Conservation (phyloP, 2,888 invertebrate species). For the Tricholauxania praeusta region DNA sequence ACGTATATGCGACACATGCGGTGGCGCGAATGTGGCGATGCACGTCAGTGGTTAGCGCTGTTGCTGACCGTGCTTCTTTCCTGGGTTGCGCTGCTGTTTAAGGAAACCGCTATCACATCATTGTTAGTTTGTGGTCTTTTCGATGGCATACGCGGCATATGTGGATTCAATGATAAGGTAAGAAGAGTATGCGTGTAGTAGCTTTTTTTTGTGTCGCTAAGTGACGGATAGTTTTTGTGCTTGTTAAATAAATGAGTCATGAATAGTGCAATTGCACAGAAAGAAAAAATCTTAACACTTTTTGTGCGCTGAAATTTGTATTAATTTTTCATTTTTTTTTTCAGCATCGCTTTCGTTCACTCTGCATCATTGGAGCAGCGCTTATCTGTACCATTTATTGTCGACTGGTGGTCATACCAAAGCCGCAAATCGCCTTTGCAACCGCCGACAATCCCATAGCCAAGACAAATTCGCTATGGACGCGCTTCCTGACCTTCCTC, state of each 20-base stretch:
- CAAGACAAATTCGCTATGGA: constrained; percentile 83
- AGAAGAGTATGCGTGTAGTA: background rate
- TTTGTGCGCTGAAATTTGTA: background rate
- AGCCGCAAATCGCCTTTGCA: constrained; percentile 79
- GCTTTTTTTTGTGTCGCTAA: no score
- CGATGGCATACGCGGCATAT: constrained; percentile 77
- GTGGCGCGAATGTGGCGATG: constrained; percentile 71
- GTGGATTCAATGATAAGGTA: constrained; percentile 71
- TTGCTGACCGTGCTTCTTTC: constrained; percentile 75
- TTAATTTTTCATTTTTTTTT: constrained; percentile 63
- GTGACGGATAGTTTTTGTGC: no score
- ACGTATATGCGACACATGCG: constrained; percentile 85
- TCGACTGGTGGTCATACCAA: constrained; percentile 83
- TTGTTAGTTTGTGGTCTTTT: constrained; percentile 90
- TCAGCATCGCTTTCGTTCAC: constrained; percentile 79
- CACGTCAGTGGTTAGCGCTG: constrained; percentile 73
- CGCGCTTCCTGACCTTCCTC: constrained; percentile 89
- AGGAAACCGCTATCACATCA: constrained; percentile 95
- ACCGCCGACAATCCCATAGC: constrained; percentile 97
- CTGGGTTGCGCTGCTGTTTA: constrained; percentile 88
- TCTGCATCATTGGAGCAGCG: constrained; percentile 76
- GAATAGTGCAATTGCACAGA: no score
- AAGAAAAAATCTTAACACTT: no score
- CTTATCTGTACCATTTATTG: constrained; percentile 79
- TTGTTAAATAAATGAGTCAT: no score